Evolutionary conservation across 2,797 vertebrate genomes (phyloP).

Genomic region (Myotis findleyi): DNA sequence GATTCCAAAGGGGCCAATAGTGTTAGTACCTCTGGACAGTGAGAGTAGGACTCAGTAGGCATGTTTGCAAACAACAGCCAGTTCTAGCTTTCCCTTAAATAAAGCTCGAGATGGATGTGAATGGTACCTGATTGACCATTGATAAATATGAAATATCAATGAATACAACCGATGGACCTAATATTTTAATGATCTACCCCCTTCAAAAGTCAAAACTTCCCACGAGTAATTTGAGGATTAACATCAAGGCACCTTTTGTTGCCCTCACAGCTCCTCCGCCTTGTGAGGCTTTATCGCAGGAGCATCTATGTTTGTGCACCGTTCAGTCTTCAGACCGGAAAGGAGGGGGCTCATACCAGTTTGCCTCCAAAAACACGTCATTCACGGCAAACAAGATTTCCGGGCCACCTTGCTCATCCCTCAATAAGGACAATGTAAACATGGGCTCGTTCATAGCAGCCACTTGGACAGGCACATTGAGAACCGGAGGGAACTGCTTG

Average conservation of each 20-base stretch:
- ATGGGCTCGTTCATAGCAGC: not conserved
- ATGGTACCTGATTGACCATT: slow-evolving; percentile 35
- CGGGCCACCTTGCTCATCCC: not conserved
- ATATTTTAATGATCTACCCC: not conserved
- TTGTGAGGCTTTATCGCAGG: not conserved
- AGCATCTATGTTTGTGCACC: not conserved
- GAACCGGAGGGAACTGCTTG: not conserved
- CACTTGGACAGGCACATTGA: not conserved
- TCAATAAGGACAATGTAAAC: not conserved
- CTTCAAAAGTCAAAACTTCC: not conserved
- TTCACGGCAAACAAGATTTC: not conserved
- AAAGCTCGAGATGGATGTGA: slow-evolving; percentile 43
- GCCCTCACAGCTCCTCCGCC: not conserved
- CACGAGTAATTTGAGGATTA: not conserved
- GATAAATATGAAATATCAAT: not conserved
- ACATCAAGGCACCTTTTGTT: not conserved
- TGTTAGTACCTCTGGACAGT: slow-evolving; percentile 1
- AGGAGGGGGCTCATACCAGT: not conserved
- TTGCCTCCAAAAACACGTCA: not conserved
- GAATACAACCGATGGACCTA: not conserved
- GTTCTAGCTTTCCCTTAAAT: slow-evolving; percentile 59
- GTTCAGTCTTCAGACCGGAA: not conserved
- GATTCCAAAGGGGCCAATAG: slow-evolving; percentile 33
- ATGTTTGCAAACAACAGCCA: slow-evolving; percentile 24
- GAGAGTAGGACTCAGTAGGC: slow-evolving; percentile 13